Conservation (phyloP, 2,888 invertebrate species). For the Stenoptilia bipunctidactyla region DNA sequence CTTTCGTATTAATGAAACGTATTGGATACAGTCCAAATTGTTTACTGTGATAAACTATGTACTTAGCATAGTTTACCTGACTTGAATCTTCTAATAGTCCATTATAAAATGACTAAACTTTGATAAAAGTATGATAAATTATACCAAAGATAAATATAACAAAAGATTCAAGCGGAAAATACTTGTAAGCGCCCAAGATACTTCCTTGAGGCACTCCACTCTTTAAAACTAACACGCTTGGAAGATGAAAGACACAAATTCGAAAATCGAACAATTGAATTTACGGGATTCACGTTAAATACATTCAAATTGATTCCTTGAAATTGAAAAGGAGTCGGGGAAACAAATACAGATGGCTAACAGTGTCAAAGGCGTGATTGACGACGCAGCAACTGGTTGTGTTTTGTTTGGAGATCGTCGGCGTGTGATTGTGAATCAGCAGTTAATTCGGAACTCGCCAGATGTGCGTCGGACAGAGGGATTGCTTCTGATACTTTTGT, state of each 20-base stretch:
- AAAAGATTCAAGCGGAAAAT: no score
- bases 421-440: slow-evolving; percentile 29
- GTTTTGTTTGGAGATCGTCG: slow-evolving; percentile 27
- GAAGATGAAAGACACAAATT: slow-evolving; percentile 15
- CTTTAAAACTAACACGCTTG: slow-evolving; percentile 16
- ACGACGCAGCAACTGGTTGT: slow-evolving; percentile 31
- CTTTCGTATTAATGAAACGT: slow-evolving; percentile 23
- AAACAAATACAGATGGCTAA: slow-evolving; percentile 31
- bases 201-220: slow-evolving; percentile 21
- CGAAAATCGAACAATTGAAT: slow-evolving; percentile 17
- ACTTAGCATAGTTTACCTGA: background rate
- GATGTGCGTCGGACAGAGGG: no score
- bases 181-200: slow-evolving; percentile 15
- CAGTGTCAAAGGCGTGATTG: slow-evolving; percentile 36
- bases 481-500: no score
- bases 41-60: slow-evolving; percentile 7
- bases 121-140: no score
- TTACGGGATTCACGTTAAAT: slow-evolving; percentile 16
- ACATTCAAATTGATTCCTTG: slow-evolving; percentile 15
- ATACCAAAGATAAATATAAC: no score
- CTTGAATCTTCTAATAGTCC: no score
- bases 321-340: slow-evolving; percentile 19
- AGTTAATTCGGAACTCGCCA: slow-evolving; percentile 37
- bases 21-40: slow-evolving; percentile 48
- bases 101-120: no score